Conservation (phyloP, 1,140 invertebrate species). For the Prorops nasuta region DNA sequence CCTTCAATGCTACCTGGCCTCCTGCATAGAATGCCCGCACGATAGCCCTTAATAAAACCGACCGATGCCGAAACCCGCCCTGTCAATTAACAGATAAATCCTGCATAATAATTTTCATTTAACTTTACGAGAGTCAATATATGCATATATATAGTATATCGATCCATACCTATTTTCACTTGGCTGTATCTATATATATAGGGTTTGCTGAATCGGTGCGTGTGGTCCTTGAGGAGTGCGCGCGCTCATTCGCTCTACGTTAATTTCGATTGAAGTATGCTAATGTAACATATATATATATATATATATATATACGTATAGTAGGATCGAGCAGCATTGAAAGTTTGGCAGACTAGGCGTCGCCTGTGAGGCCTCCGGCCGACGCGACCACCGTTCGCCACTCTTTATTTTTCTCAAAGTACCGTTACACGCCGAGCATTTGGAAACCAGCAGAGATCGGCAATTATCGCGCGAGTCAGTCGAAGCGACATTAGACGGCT, state of each 20-base stretch:
- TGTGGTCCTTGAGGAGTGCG: too few species aligned
- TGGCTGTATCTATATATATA: too few species aligned
- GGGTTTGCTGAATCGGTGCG: too few species aligned
- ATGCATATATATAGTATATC: too few species aligned
- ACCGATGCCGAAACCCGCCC: too few species aligned
- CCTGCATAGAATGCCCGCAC: constrained; percentile 43
- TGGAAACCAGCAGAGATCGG: constrained; percentile 19
- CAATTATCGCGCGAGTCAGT: constrained; percentile 24
- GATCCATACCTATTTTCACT: too few species aligned
- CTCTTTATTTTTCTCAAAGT: background rate
- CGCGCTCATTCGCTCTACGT: too few species aligned
- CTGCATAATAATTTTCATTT: too few species aligned
- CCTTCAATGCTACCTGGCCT: constrained; percentile 50
- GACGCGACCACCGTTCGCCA: background rate
- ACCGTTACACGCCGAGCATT: constrained; percentile 2
- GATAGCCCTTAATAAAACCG: background rate
- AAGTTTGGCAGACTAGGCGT: constrained; percentile 40
- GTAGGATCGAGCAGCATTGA: too few species aligned
- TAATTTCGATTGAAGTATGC: background rate
- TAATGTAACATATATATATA: background rate
- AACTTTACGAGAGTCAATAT: too few species aligned
- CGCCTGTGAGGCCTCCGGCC: constrained; percentile 25
- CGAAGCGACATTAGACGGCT: constrained; percentile 18
- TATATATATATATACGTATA: too few species aligned
- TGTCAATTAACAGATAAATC: too few species aligned